phyloP scores from a whole-genome alignment of 2,113 vertebrate genomes.

The Erinaceus europaeus region DNA sequence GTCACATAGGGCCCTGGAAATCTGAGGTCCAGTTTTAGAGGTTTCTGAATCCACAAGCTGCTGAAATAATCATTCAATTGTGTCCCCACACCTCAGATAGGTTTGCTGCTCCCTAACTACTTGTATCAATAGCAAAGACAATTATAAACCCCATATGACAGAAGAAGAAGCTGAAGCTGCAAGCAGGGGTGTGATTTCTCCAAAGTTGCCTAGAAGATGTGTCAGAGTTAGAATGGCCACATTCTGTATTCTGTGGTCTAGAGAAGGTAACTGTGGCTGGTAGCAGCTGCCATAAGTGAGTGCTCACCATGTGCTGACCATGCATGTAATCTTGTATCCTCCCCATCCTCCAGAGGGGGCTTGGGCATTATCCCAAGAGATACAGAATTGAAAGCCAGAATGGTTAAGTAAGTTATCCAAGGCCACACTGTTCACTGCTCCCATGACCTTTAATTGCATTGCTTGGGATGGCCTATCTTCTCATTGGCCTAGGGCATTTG shows the following conservation, averaged over 20 bases:
- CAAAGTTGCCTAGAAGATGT: not conserved
- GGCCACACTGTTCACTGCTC: not conserved
- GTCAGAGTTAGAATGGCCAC: not conserved
- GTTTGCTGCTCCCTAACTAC: not conserved
- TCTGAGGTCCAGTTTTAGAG: not conserved
- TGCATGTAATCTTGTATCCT: not conserved
- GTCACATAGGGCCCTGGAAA: not conserved
- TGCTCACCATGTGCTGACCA: not conserved
- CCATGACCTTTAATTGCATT: not conserved
- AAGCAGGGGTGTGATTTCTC: not conserved
- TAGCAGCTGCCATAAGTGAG: not conserved
- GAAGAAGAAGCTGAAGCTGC: constrained; percentile 1
- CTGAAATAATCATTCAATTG: not conserved
- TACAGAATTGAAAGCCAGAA: not conserved
- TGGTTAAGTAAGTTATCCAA: not conserved
- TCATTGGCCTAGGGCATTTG: not conserved
- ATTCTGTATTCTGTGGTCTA: not conserved
- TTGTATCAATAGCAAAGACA: not conserved
- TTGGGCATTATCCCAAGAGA: not conserved
- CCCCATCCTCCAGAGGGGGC: not conserved
- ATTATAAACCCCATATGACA: not conserved
- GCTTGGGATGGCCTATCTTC: not conserved
- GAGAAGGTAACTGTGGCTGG: not conserved
- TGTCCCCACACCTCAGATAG: not conserved
- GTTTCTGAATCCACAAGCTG: not conserved